Evolutionary conservation across 2,797 vertebrate species (phyloP).

Genomic region (Phalanger gymnotis): DNA sequence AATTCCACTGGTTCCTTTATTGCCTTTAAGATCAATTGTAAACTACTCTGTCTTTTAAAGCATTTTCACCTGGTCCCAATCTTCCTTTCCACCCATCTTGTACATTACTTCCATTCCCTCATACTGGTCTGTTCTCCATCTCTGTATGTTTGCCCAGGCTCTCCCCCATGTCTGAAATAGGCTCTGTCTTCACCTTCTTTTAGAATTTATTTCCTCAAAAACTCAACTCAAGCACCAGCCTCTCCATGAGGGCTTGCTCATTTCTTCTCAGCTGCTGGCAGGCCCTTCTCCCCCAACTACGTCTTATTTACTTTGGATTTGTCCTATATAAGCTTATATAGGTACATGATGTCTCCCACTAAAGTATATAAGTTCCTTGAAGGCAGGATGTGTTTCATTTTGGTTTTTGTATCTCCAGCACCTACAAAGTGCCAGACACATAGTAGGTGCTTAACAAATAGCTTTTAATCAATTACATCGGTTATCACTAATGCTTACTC

Average conservation of each 20-base stretch:
- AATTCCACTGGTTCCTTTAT: background rate
- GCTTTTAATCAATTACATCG: background rate
- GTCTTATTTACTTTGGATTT: background rate
- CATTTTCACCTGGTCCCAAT: background rate
- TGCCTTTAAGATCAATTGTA: background rate
- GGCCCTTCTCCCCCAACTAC: background rate
- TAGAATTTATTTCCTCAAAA: background rate
- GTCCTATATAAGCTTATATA: background rate
- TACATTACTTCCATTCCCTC: background rate
- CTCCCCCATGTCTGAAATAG: background rate
- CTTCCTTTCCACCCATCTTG: background rate
- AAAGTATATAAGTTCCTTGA: background rate
- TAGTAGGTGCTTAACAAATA: background rate
- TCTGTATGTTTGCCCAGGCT: background rate
- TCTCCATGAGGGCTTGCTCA: background rate
- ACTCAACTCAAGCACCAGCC: background rate
- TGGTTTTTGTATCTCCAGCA: background rate
- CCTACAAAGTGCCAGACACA: background rate
- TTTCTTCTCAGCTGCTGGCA: background rate
- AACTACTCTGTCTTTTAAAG: background rate
- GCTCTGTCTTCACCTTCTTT: background rate
- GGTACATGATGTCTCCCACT: background rate
- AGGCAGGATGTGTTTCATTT: background rate
- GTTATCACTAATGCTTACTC: background rate
- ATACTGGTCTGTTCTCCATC: background rate